Evolutionary conservation across 2,113 vertebrate species (phyloP).

Genomic region (Cnemophilus loriae): DNA sequence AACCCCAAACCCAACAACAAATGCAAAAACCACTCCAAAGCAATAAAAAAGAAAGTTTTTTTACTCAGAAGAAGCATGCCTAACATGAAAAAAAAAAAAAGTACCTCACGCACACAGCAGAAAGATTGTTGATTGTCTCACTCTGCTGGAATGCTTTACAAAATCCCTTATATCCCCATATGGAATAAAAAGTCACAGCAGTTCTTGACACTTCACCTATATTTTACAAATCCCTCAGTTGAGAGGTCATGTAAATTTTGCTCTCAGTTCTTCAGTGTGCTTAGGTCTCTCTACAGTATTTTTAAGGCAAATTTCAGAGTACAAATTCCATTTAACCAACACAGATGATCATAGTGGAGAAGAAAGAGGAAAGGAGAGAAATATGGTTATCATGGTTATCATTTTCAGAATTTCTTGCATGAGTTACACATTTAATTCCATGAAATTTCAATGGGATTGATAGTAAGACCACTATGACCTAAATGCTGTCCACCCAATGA

Average conservation of each 20-base stretch:
- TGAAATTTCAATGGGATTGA: not conserved
- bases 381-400: not conserved
- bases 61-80: not conserved
- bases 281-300: not conserved
- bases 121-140: not conserved
- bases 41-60: not conserved
- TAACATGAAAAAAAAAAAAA: not conserved
- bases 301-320: not conserved
- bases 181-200: conserved; percentile 1
- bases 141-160: conserved; percentile 27
- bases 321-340: not conserved
- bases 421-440: not conserved
- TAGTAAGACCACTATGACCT: not conserved
- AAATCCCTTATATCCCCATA: conserved; percentile 18
- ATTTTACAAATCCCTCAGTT: conserved; percentile 7
- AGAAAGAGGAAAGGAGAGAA: not conserved
- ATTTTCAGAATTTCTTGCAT: not conserved
- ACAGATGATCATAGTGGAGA: not conserved
- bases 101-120: not conserved
- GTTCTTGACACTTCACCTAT: conserved; percentile 14
- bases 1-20: not conserved
- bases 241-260: not conserved
- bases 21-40: not conserved
- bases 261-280: not conserved
- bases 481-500: not conserved